A percentile compares a stretch with the other conserved stretches of the same genome.
Evolutionary conservation across 2,113 vertebrate species (phyloP).

Genomic region (Caranx melampygus): DNA sequence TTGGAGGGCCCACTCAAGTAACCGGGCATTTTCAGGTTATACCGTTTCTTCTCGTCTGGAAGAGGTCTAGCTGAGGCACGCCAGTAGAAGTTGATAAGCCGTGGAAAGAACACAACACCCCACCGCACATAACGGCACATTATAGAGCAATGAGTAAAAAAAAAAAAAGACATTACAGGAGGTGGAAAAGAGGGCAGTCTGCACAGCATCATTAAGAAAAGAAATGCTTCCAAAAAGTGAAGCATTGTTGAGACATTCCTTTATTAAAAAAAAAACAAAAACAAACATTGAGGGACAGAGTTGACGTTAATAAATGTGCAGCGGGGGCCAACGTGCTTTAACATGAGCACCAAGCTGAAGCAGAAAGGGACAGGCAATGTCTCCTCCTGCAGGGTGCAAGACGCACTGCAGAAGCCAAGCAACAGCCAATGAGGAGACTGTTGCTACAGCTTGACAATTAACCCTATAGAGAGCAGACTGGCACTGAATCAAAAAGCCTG

Average conservation of each 20-base stretch:
- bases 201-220: neutral
- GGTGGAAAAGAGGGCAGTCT: neutral
- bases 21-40: conserved; percentile 65
- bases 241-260: neutral
- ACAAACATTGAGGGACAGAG: neutral
- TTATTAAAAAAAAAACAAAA: neutral
- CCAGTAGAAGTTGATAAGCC: conserved; percentile 15
- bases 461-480: conserved; percentile 49
- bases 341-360: conserved; percentile 5
- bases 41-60: conserved; percentile 45
- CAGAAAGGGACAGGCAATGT: conserved; percentile 58
- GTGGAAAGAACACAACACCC: neutral
- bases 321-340: neutral
- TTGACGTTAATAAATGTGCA: neutral
- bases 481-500: neutral
- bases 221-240: neutral
- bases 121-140: neutral
- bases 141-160: neutral
- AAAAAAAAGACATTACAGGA: neutral
- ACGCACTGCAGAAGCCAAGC: conserved; percentile 26
- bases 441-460: conserved; percentile 73
- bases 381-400: conserved; percentile 72
- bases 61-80: conserved; percentile 22
- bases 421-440: conserved; percentile 73
- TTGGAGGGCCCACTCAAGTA: conserved; percentile 71